Conservation (phyloP, 2,113 vertebrate genomes). For the Scophthalmus maximus region DNA sequence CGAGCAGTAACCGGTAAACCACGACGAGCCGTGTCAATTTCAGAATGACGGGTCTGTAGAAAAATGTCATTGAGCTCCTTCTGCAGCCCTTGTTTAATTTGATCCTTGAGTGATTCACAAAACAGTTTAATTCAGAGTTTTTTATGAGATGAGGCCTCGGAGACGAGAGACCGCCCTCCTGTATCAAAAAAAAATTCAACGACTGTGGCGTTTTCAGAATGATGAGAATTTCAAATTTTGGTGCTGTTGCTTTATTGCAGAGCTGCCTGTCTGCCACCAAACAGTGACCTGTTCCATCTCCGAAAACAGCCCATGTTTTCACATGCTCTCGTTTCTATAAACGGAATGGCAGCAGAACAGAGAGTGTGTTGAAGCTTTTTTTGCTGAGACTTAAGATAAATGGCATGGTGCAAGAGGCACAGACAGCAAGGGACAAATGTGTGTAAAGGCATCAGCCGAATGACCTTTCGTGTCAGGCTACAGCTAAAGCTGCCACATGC, state of each 20-base stretch:
- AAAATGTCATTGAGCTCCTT: not conserved
- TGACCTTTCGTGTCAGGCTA: constrained; percentile 50
- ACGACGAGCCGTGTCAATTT: not conserved
- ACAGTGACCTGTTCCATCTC: not conserved
- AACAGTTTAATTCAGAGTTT: too few relatives aligned
- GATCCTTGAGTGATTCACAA: not conserved
- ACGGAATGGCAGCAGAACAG: not conserved
- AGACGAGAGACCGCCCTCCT: too few relatives aligned
- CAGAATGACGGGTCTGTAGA: not conserved
- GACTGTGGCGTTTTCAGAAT: too few relatives aligned
- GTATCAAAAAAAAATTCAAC: too few relatives aligned
- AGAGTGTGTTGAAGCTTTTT: constrained; percentile 11
- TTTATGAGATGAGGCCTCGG: too few relatives aligned
- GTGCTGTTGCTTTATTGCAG: too few relatives aligned
- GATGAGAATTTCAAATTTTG: too few relatives aligned
- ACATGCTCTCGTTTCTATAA: not conserved
- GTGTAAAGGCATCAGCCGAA: constrained; percentile 35
- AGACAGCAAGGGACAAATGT: constrained; percentile 38
- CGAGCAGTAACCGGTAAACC: too few relatives aligned
- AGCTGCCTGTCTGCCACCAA: too few relatives aligned
- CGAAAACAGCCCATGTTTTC: not conserved
- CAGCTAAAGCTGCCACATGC: constrained; percentile 2
- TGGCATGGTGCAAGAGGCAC: not conserved
- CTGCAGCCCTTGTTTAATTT: not conserved
- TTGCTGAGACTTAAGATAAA: constrained; percentile 34